phyloP scores from a whole-genome alignment of 2,797 vertebrate species.

The Kryptopterus vitreolus region DNA sequence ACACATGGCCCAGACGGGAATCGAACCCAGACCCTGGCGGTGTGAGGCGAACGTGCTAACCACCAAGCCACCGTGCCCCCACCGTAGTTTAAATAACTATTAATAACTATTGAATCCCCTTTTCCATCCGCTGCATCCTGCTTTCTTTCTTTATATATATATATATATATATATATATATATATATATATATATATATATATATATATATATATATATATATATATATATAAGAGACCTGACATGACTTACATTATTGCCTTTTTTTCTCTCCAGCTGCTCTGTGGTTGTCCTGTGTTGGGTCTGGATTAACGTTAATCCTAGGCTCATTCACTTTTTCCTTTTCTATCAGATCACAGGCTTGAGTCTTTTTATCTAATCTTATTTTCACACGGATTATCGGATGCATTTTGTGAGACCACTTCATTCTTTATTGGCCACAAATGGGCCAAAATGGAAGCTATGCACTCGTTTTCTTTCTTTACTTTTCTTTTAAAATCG shows the following conservation, averaged over 20 bases:
- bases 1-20: too few relatives aligned
- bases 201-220: too few relatives aligned
- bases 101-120: too few relatives aligned
- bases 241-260: slow-evolving; percentile 14
- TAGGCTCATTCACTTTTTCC: slow-evolving; percentile 32
- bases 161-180: too few relatives aligned
- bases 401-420: slow-evolving; percentile 38
- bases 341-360: slow-evolving; percentile 52
- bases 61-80: too few relatives aligned
- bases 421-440: slow-evolving; percentile 40
- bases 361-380: slow-evolving; percentile 41
- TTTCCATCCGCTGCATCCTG: too few relatives aligned
- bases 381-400: slow-evolving; percentile 55
- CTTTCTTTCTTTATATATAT: too few relatives aligned
- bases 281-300: slow-evolving; percentile 14
- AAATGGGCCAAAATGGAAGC: slow-evolving; percentile 37
- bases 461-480: slow-evolving; percentile 17
- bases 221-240: not conserved
- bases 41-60: too few relatives aligned
- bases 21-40: too few relatives aligned
- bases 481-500: too few relatives aligned
- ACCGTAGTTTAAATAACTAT: too few relatives aligned
- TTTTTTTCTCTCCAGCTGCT: slow-evolving; percentile 17
- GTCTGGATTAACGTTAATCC: slow-evolving; percentile 32
- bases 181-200: too few relatives aligned